Conservation (phyloP, 2,888 invertebrate species). For the Cheilosia soror region DNA sequence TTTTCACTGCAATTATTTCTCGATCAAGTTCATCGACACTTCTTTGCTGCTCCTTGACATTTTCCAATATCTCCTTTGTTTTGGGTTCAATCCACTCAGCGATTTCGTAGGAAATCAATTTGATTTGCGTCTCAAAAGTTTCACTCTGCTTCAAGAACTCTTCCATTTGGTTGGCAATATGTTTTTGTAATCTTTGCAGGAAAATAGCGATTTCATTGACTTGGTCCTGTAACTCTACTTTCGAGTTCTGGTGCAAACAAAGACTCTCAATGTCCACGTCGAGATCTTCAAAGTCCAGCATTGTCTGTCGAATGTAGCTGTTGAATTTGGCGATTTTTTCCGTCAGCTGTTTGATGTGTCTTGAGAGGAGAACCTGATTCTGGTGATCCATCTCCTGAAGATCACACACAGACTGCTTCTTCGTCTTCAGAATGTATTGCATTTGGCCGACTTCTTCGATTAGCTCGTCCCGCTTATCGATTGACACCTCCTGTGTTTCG, state of each 20-base stretch:
- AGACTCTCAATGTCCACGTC: slow-evolving; percentile 50
- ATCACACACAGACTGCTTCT: slow-evolving; percentile 77
- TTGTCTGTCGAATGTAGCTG: slow-evolving; percentile 44
- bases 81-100: slow-evolving; percentile 59
- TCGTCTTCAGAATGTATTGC: slow-evolving; percentile 77
- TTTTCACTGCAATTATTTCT: slow-evolving; percentile 39
- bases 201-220: slow-evolving; percentile 11
- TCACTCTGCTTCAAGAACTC: slow-evolving; percentile 30
- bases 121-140: slow-evolving; percentile 35
- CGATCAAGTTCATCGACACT: slow-evolving; percentile 44
- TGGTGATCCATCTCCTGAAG: slow-evolving; percentile 78
- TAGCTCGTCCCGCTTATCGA: slow-evolving; percentile 77
- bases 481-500: slow-evolving; percentile 73
- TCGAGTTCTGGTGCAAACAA: slow-evolving; percentile 59
- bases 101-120: slow-evolving; percentile 54
- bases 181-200: slow-evolving; percentile 39
- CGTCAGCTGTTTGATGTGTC: slow-evolving; percentile 78
- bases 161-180: slow-evolving; percentile 24
- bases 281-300: slow-evolving; percentile 47
- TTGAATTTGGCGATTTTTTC: slow-evolving; percentile 76
- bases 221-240: slow-evolving; percentile 37
- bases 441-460: slow-evolving; percentile 77
- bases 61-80: slow-evolving; percentile 24
- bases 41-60: slow-evolving; percentile 20
- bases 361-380: slow-evolving; percentile 79